These are phyloP conservation scores for Cygnus olor DNA, from an alignment of 2,797 vertebrate species.

Conservation along the genomic window DNA sequence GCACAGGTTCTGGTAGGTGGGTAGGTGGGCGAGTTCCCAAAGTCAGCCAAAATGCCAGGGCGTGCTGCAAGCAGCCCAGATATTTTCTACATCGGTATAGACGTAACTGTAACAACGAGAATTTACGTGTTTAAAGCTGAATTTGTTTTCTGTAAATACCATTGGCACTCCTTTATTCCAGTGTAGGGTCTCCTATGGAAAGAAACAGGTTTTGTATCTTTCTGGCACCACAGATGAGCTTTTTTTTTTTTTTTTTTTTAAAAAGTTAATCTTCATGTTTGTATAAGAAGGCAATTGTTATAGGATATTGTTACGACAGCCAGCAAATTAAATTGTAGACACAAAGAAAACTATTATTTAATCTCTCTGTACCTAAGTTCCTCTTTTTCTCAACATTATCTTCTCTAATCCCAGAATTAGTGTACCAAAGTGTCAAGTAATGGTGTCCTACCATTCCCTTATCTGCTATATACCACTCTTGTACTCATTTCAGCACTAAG, in stretches of 20 bases:
- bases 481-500: neutral
- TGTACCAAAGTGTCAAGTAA: neutral
- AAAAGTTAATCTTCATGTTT: neutral
- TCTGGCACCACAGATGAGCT: neutral
- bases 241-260: neutral
- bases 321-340: neutral
- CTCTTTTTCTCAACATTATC: neutral
- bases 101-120: neutral
- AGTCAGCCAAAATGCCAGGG: neutral
- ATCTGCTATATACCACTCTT: neutral
- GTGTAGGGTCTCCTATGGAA: neutral
- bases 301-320: neutral
- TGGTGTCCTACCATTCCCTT: neutral
- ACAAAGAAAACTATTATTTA: neutral
- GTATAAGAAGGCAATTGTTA: neutral
- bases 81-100: neutral
- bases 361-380: neutral
- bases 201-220: neutral
- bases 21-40: rapidly evolving
- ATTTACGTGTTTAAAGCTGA: neutral
- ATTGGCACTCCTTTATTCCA: neutral
- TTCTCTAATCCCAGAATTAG: neutral
- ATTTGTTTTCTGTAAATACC: neutral
- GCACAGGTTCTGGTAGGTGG: neutral
- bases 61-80: neutral